These are phyloP conservation scores for Dicerorhinus sumatrensis DNA, from an alignment of 2,113 vertebrate species.

Conservation along the genomic window DNA sequence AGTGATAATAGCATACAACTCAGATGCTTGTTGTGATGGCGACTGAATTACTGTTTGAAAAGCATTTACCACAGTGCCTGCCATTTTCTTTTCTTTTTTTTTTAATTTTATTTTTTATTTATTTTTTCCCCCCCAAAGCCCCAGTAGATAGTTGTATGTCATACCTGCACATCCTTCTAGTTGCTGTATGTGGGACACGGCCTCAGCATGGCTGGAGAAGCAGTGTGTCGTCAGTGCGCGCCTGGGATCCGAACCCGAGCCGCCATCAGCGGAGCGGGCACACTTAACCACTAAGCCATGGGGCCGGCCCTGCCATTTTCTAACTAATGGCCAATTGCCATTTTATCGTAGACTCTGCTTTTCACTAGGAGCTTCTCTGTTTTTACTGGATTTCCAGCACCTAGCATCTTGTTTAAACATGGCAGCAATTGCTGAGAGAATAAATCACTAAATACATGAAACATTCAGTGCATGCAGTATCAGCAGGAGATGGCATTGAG, in stretches of 20 bases:
- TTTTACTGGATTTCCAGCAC: not conserved
- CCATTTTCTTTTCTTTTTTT: too few species aligned
- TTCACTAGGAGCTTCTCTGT: not conserved
- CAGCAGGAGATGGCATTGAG: not conserved
- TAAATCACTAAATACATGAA: not conserved
- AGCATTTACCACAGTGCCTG: not conserved
- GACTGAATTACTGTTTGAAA: not conserved
- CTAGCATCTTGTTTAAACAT: not conserved
- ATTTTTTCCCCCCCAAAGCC: too few species aligned
- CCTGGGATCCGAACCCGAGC: too few species aligned
- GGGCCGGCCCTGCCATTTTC: not conserved
- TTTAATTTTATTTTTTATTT: too few species aligned
- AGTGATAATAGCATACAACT: not conserved
- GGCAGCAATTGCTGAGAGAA: not conserved
- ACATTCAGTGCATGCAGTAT: not conserved
- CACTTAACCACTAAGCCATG: too few species aligned
- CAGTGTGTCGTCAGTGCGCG: too few species aligned
- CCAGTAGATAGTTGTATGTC: too few species aligned
- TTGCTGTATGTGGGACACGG: too few species aligned
- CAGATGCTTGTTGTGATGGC: not conserved
- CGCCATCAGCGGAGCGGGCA: too few species aligned
- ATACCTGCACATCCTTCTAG: too few species aligned
- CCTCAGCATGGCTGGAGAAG: too few species aligned
- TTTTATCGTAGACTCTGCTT: not conserved
- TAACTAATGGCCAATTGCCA: not conserved